Evolutionary conservation across 2,888 invertebrate genomes (phyloP).

Genomic region (Andrena chrysosceles): DNA sequence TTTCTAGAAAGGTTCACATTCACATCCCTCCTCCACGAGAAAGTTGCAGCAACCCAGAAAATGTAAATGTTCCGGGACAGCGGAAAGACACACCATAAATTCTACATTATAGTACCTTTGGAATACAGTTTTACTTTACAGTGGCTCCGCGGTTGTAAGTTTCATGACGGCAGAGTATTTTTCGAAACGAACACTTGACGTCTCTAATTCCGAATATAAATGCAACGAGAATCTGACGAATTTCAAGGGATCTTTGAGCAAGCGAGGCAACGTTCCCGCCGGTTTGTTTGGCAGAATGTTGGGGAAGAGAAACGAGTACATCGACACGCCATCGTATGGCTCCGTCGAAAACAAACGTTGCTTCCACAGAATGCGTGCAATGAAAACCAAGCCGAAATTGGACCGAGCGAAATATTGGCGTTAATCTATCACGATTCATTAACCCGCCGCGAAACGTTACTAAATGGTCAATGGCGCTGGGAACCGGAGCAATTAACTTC

Average conservation of each 20-base stretch:
- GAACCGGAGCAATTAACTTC: constrained; percentile 64
- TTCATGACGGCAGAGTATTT: not conserved
- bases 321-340: not conserved
- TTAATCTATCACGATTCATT: constrained; percentile 66
- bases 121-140: constrained; percentile 2
- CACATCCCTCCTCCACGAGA: not conserved
- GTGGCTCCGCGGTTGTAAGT: not conserved
- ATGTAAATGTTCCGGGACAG: constrained; percentile 28
- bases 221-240: not conserved
- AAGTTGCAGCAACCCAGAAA: constrained; percentile 3
- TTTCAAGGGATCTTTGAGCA: not conserved
- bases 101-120: not conserved
- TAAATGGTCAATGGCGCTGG: constrained; percentile 48
- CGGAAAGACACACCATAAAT: constrained; percentile 32
- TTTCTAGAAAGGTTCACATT: not conserved
- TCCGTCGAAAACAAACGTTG: constrained; percentile 32
- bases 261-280: not conserved
- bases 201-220: not conserved
- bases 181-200: not conserved
- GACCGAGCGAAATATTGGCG: constrained; percentile 58
- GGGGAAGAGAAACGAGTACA: constrained; percentile 16
- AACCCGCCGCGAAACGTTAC: constrained; percentile 65
- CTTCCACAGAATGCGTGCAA: not conserved
- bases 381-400: constrained; percentile 37
- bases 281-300: not conserved